Evolutionary conservation across 2,888 invertebrate genomes (phyloP).

Genomic region (Leptura quadrifasciata): DNA sequence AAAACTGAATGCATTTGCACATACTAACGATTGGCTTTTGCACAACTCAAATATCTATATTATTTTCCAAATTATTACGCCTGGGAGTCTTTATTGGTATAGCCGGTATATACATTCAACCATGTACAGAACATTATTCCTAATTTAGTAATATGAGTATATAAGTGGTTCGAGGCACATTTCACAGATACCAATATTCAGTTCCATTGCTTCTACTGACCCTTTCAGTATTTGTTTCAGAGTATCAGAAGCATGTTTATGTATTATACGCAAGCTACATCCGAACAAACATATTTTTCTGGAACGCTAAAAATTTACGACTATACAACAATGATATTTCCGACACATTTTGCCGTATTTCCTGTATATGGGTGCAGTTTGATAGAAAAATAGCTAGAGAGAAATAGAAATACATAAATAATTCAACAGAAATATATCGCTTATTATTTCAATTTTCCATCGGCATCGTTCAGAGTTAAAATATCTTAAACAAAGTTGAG

Average conservation of each 20-base stretch:
- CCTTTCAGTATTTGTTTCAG: not conserved
- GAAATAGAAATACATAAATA: conserved; percentile 7
- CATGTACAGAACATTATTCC: no score
- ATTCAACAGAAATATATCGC: conserved; percentile 2
- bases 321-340: not conserved
- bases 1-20: no score
- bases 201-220: not conserved
- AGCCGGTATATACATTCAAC: no score
- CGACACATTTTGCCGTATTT: not conserved
- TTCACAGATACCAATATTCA: no score
- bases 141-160: no score
- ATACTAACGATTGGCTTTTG: no score
- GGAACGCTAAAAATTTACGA: not conserved
- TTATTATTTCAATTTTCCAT: conserved; percentile 1
- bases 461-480: not conserved
- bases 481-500: not conserved
- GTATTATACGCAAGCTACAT: not conserved
- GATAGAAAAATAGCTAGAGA: not conserved
- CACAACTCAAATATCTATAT: no score
- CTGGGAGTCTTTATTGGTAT: no score
- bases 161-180: no score
- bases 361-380: not conserved
- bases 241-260: not conserved
- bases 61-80: no score
- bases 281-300: not conserved